Percentiles rank a stretch among this genome's conserved stretches.
Evolutionary conservation across 2,888 invertebrate species (phyloP).

Genomic region (Ptychoptera contaminata): DNA sequence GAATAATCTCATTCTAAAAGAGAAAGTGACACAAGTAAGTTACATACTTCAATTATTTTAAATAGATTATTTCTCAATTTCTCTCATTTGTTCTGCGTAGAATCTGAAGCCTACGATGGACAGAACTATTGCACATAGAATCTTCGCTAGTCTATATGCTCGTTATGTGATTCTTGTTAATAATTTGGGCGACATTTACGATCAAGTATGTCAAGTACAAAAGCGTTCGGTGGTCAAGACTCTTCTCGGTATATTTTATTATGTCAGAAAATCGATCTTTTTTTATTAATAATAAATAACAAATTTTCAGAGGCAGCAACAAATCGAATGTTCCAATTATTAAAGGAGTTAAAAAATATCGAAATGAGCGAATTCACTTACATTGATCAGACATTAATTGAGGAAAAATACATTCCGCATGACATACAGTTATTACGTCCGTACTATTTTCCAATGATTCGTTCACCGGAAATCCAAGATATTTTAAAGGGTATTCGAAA

Average conservation of each 20-base stretch:
- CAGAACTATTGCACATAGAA: slow-evolving; percentile 17
- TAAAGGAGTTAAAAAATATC: slow-evolving; percentile 35
- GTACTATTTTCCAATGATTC: slow-evolving; percentile 35
- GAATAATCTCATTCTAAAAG: slow-evolving; percentile 24
- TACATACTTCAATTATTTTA: not conserved
- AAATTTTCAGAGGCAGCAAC: slow-evolving; percentile 13
- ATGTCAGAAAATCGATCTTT: not conserved
- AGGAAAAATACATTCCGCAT: slow-evolving; percentile 45
- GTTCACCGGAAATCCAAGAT: slow-evolving; percentile 20
- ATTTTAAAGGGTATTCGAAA: slow-evolving; percentile 12
- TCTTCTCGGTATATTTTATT: slow-evolving; percentile 12
- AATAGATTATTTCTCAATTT: not conserved
- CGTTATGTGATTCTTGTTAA: slow-evolving; percentile 23
- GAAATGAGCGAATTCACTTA: slow-evolving; percentile 44
- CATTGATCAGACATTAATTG: slow-evolving; percentile 47
- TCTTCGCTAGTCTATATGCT: slow-evolving; percentile 23
- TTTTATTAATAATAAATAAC: not conserved
- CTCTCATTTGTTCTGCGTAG: not conserved
- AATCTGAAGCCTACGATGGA: slow-evolving; percentile 18
- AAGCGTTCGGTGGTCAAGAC: slow-evolving; percentile 20
- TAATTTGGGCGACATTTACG: slow-evolving; percentile 23
- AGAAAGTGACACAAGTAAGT: slow-evolving; percentile 21
- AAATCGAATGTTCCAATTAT: slow-evolving; percentile 36
- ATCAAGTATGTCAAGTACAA: slow-evolving; percentile 26
- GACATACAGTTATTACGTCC: slow-evolving; percentile 39